A percentile compares a stretch with the other conserved stretches of the same genome.
phyloP scores from a whole-genome alignment of 2,797 vertebrate genomes.

The Oreortyx pictus region DNA sequence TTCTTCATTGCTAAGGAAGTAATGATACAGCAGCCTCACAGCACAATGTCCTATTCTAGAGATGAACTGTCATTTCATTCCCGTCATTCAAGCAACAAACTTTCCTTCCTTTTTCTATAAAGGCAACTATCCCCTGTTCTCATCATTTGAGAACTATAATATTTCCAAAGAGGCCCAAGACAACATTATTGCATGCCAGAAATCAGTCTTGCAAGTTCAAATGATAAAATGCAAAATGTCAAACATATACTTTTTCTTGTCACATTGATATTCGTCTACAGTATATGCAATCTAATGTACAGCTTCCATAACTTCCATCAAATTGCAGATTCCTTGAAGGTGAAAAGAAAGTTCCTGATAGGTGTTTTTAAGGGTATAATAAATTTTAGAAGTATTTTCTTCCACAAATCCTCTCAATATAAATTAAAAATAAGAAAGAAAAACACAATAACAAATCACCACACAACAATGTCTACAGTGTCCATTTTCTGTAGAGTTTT shows the following conservation, averaged over 20 bases:
- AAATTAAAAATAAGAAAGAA: background rate
- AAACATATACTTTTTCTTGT: constrained; percentile 67
- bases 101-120: constrained; percentile 28
- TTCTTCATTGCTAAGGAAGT: constrained; percentile 68
- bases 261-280: constrained; percentile 58
- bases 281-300: constrained; percentile 49
- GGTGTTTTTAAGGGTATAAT: background rate
- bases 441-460: background rate
- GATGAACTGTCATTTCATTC: constrained; percentile 73
- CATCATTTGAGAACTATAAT: constrained; percentile 60
- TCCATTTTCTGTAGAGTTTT: background rate
- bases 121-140: constrained; percentile 57
- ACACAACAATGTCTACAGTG: too few relatives aligned
- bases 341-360: background rate
- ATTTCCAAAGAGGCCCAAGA: constrained; percentile 57
- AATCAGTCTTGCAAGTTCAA: constrained; percentile 66
- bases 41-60: constrained; percentile 44
- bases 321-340: constrained; percentile 4
- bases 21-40: constrained; percentile 65
- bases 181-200: constrained; percentile 71
- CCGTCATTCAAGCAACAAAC: constrained; percentile 64
- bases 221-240: constrained; percentile 69
- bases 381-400: background rate
- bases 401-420: background rate
- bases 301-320: constrained; percentile 46